Base-by-base conservation (phyloP, 2,888 invertebrate genomes). In the Brassicogethes aeneus region DNA sequence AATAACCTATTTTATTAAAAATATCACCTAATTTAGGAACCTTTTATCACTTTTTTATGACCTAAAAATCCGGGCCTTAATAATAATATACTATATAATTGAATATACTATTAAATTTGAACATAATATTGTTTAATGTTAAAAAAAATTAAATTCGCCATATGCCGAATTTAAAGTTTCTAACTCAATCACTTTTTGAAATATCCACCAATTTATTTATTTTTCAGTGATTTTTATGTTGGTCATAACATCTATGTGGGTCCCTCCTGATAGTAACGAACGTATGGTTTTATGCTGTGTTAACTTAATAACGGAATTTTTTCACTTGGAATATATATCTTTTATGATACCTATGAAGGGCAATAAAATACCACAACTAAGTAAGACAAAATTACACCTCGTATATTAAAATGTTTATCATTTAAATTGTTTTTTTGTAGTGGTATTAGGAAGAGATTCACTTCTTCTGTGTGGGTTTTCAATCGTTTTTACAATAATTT, bases 311-410 rank as follows among this genome's bases (percentile, higher is more conserved):
- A 72, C 73, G 10, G 80, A 82, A 55, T 73, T 79, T 42, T 57
- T 73, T 15, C 76, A 75, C 54, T 60, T 80, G 1, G 74, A 75
- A 34, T 74, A 77, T 59, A 63, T 82, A 12, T 73, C 75, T 12
- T 77, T 74, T 66, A 66, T 71, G 41, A 62, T 82, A 23, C 81
- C 82, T 2, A 69, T 73, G 43, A 75, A 76, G 55, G 79, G 80
- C 40, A 62, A 70, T 1, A 72, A 71, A 12, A 69, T 75, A 16
- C 82, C 82, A 1, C 70, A 76, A 40, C 68, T 81, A 50, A 45
- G 77, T 76, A 63, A 65, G 65, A 60, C 42, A 15, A 17, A 35
- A 31, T 34, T 10, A 15, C 17, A 30, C n/a, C 3, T 12, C 16
- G 5, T 42, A n/a, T n/a, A n/a, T n/a, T n/a, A n/a, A n/a, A 5